phyloP scores from a whole-genome alignment of 1,140 invertebrate genomes.

The Aleiodes sp. region DNA sequence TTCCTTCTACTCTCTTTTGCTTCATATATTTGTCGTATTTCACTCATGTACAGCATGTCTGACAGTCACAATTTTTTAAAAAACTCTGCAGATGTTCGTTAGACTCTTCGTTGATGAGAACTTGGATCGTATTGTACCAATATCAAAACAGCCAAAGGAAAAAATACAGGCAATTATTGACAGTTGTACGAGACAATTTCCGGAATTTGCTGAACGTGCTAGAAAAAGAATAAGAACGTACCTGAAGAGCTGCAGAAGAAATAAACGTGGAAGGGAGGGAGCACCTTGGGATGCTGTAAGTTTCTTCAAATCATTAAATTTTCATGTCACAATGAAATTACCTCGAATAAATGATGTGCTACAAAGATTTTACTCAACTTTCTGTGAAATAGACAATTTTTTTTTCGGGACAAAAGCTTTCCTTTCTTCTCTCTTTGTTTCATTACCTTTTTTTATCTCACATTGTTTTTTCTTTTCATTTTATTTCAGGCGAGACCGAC shows the following conservation, averaged over 20 bases:
- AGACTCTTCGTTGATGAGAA: conserved; percentile 97
- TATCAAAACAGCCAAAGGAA: conserved; percentile 97
- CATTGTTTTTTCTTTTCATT: conserved; percentile 31
- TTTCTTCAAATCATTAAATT: conserved; percentile 32
- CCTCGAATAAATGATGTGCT: conserved; percentile 16
- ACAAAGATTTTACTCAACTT: not conserved
- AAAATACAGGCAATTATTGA: conserved; percentile 98
- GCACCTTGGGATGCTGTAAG: conserved; percentile 76
- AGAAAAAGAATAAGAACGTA: conserved; percentile 95
- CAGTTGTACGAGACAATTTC: conserved; percentile 95
- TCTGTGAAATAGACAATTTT: not conserved
- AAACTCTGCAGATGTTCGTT: conserved; percentile 91
- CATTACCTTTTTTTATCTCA: not conserved
- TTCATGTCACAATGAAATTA: conserved; percentile 18
- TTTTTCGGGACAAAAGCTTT: not conserved
- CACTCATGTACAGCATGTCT: not conserved
- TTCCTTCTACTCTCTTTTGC: not conserved
- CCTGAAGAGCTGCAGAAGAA: conserved; percentile 93
- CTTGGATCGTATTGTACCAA: conserved; percentile 94
- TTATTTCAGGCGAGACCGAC: conserved; percentile 84
- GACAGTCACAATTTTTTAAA: not conserved
- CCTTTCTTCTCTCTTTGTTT: conserved; percentile 9
- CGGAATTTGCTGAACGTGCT: conserved; percentile 93
- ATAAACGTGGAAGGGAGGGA: conserved; percentile 88
- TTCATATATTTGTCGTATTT: not conserved